Percentiles rank a stretch among this genome's conserved stretches.
phyloP scores from a whole-genome alignment of 2,797 vertebrate species.

The Hoplostethus atlanticus region DNA sequence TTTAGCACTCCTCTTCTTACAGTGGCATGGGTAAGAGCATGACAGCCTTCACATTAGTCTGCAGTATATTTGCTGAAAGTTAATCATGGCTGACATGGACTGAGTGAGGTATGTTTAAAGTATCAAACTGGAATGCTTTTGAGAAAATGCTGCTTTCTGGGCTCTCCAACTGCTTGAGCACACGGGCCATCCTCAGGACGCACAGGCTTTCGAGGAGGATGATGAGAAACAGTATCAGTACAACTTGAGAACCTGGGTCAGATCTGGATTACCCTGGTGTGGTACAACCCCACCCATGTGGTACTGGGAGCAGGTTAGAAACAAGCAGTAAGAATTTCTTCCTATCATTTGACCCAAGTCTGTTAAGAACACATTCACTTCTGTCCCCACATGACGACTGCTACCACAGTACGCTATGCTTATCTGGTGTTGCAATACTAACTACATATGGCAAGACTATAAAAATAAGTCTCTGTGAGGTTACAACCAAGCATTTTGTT shows the following conservation, averaged over 20 bases:
- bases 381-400: constrained; percentile 51
- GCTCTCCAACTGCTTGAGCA: constrained; percentile 9
- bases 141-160: constrained; percentile 52
- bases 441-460: constrained; percentile 44
- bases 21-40: constrained; percentile 30
- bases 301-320: background rate
- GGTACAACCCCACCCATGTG: background rate
- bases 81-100: constrained; percentile 48
- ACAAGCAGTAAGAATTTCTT: background rate
- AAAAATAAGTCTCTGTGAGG: constrained; percentile 57
- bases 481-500: constrained; percentile 47
- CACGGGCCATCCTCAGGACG: constrained; percentile 10
- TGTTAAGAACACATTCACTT: constrained; percentile 67
- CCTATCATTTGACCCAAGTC: constrained; percentile 43
- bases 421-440: constrained; percentile 14
- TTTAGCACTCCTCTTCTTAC: constrained; percentile 42
- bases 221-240: constrained; percentile 32
- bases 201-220: constrained; percentile 8
- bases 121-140: constrained; percentile 80
- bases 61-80: constrained; percentile 32
- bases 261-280: constrained; percentile 22
- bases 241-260: constrained; percentile 39
- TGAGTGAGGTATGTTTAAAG: constrained; percentile 66
- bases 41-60: constrained; percentile 19
- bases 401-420: constrained; percentile 37